A percentile compares a stretch with the other conserved stretches of the same genome.
phyloP scores from a whole-genome alignment of 1,140 invertebrate genomes.

The Drosophila carrolli region DNA sequence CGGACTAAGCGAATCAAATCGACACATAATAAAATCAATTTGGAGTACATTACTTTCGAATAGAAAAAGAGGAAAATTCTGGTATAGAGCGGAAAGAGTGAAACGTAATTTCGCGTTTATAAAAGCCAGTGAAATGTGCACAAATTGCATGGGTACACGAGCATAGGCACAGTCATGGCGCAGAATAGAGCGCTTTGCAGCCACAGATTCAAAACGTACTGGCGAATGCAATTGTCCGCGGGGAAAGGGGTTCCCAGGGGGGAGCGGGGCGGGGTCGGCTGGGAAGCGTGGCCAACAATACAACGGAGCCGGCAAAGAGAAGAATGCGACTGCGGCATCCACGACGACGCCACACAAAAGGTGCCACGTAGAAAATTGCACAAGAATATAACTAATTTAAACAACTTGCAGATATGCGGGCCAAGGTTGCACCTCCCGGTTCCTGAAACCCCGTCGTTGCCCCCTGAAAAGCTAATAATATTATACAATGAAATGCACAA shows the following conservation, averaged over 20 bases:
- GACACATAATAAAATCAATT: conserved; percentile 68
- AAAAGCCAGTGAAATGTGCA: conserved; percentile 53
- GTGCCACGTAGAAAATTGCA: conserved; percentile 80
- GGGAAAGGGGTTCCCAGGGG: not conserved
- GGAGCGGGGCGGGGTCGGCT: not conserved
- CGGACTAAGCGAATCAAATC: conserved; percentile 42
- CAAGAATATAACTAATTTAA: conserved; percentile 81
- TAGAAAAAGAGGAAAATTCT: conserved; percentile 47
- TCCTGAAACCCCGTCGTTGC: not conserved
- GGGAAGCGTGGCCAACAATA: conserved; percentile 49
- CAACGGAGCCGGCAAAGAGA: conserved; percentile 21
- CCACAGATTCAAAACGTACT: conserved; percentile 46
- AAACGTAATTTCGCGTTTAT: conserved; percentile 69
- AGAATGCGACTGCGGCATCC: conserved; percentile 45
- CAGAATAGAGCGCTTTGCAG: conserved; percentile 15
- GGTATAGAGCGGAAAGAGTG: conserved; percentile 43
- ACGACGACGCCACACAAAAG: conserved; percentile 57
- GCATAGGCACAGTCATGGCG: conserved; percentile 34
- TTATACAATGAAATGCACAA: conserved; percentile 55
- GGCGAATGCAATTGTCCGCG: conserved; percentile 65
- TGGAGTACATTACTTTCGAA: conserved; percentile 32
- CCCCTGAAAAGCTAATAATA: conserved; percentile 59
- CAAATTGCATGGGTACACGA: conserved; percentile 58
- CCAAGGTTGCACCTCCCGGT: conserved; percentile 12
- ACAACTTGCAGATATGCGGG: conserved; percentile 70